A percentile compares a stretch with the other conserved stretches of the same genome.
These are phyloP conservation scores for Heliconius nattereri DNA, from an alignment of 1,140 invertebrate species.

Conservation along the genomic window DNA sequence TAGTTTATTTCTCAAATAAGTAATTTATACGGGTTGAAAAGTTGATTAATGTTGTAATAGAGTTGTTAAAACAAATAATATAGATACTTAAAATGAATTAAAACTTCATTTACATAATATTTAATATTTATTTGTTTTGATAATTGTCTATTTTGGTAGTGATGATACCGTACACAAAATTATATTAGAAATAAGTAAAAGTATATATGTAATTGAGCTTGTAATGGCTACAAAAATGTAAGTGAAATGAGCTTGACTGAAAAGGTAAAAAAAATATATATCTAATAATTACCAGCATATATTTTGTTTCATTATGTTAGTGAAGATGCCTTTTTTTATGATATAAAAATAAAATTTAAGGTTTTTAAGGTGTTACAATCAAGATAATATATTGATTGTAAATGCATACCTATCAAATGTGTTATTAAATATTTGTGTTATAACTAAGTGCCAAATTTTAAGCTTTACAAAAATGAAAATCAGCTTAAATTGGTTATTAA, in stretches of 20 bases:
- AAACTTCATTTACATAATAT: constrained; percentile 8
- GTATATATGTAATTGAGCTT: constrained; percentile 15
- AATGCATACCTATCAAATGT: too few relatives aligned
- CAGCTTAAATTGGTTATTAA: too few relatives aligned
- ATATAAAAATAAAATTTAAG: too few relatives aligned
- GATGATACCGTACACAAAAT: background rate
- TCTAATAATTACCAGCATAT: constrained; percentile 24
- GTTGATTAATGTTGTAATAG: background rate
- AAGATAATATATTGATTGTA: too few relatives aligned
- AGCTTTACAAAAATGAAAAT: too few relatives aligned
- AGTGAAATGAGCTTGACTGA: constrained; percentile 27
- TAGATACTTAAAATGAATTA: background rate
- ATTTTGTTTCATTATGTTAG: constrained; percentile 20
- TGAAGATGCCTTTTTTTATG: background rate
- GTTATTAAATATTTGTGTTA: too few relatives aligned
- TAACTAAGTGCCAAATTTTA: too few relatives aligned
- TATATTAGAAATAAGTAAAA: constrained; percentile 19
- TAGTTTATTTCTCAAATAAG: background rate
- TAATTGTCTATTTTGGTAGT: constrained; percentile 8
- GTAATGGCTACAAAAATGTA: constrained; percentile 18
- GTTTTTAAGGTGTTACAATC: too few relatives aligned
- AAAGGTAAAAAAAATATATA: constrained; percentile 30
- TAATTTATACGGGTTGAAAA: background rate
- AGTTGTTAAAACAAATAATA: background rate
- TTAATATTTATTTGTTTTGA: background rate